Evolutionary conservation across 2,113 vertebrate genomes (phyloP).

Genomic region (Microcebus griseorufus): DNA sequence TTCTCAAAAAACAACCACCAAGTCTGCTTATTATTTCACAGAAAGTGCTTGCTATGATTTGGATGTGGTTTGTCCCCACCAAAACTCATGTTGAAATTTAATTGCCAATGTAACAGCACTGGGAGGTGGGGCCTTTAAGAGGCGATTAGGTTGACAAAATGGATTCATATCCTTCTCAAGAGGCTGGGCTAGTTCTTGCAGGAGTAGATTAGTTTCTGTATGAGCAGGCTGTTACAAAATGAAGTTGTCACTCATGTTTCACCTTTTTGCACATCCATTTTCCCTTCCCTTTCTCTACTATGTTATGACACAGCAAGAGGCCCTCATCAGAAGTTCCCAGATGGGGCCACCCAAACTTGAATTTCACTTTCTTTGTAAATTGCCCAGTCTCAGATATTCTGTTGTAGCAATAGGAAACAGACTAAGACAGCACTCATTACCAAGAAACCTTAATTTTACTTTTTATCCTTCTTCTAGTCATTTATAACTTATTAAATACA

Average conservation of each 20-base stretch:
- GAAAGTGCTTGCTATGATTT: not conserved
- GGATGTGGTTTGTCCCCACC: not conserved
- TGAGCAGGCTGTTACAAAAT: not conserved
- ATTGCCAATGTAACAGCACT: not conserved
- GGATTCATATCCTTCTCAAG: not conserved
- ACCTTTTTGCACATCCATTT: not conserved
- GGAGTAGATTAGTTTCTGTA: not conserved
- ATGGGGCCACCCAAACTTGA: not conserved
- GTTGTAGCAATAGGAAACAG: not conserved
- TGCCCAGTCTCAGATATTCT: not conserved
- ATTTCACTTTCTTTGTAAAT: not conserved
- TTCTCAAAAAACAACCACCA: not conserved
- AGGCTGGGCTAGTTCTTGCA: not conserved
- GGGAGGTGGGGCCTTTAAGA: not conserved
- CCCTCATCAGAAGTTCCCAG: not conserved
- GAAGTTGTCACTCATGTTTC: not conserved
- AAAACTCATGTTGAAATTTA: not conserved
- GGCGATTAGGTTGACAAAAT: not conserved
- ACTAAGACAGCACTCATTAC: not conserved
- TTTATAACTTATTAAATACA: not conserved
- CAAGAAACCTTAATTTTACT: not conserved
- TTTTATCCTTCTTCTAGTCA: not conserved
- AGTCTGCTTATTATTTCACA: not conserved
- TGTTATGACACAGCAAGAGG: not conserved
- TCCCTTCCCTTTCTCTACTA: not conserved